These are phyloP conservation scores for Oncorhynchus nerka DNA, from an alignment of 2,113 vertebrate species.

Conservation along the genomic window DNA sequence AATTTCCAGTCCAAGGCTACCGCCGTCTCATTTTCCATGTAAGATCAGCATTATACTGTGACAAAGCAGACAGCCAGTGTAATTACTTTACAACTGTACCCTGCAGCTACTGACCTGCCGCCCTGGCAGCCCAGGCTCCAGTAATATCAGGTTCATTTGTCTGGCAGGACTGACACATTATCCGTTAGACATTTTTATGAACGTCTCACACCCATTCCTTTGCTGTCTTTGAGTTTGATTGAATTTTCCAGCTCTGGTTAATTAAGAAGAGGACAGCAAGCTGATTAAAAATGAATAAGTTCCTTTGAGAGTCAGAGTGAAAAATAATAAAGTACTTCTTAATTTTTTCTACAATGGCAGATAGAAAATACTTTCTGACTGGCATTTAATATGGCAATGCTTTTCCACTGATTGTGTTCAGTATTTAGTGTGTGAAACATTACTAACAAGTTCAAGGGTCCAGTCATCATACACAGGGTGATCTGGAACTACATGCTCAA, in stretches of 20 bases:
- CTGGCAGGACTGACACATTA: slow-evolving; percentile 49
- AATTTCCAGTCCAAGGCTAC: neutral
- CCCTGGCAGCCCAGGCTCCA: slow-evolving; percentile 20
- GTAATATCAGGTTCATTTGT: slow-evolving; percentile 53
- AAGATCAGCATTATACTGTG: slow-evolving; percentile 23
- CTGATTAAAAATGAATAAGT: slow-evolving; percentile 21
- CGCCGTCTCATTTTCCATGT: slow-evolving; percentile 7
- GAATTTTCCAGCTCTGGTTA: slow-evolving; percentile 29
- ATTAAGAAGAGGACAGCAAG: slow-evolving; percentile 1
- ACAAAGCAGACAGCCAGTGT: slow-evolving; percentile 52
- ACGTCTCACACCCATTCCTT: slow-evolving; percentile 17
- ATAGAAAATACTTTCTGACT: neutral
- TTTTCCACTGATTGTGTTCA: neutral
- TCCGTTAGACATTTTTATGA: slow-evolving; percentile 59
- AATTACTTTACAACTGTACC: slow-evolving; percentile 59
- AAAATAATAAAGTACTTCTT: neutral
- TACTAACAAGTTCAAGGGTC: neutral
- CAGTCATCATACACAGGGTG: neutral
- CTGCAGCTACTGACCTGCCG: slow-evolving; percentile 53
- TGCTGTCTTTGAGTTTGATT: slow-evolving; percentile 16
- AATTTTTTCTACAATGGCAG: neutral
- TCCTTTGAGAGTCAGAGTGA: neutral
- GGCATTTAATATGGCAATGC: neutral
- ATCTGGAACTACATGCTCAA: neutral
- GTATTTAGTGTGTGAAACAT: neutral